Evolutionary conservation across 2,113 vertebrate genomes (phyloP).

Genomic region (Columba livia): DNA sequence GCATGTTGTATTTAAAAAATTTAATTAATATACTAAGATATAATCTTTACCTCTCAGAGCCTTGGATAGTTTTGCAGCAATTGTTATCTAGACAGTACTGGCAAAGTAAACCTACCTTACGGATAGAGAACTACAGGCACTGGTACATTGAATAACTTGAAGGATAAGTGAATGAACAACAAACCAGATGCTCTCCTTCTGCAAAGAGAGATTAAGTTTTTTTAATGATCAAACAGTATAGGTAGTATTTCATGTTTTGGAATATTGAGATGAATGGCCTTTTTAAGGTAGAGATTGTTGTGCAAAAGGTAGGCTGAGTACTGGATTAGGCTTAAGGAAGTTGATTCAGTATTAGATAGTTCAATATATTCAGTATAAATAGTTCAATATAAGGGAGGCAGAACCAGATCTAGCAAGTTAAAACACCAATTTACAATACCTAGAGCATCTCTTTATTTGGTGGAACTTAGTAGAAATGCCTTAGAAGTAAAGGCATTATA

Average conservation of each 20-base stretch:
- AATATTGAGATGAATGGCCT: neutral
- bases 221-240: neutral
- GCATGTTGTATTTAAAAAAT: neutral
- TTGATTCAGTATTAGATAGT: neutral
- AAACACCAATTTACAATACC: neutral
- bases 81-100: neutral
- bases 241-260: neutral
- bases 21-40: neutral
- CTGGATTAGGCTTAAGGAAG: neutral
- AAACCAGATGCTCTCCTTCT: neutral
- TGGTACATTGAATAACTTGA: neutral
- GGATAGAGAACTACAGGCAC: neutral
- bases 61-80: neutral
- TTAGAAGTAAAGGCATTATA: neutral
- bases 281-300: neutral
- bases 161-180: neutral
- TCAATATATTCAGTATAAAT: neutral
- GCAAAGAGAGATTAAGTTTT: neutral
- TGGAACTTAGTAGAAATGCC: neutral
- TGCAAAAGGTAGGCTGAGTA: neutral
- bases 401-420: neutral
- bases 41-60: neutral
- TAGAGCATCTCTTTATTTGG: neutral
- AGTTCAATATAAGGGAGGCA: neutral
- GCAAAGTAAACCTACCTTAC: neutral